Evolutionary conservation across 2,797 vertebrate species (phyloP).

Genomic region (Peromyscus melanophrys): DNA sequence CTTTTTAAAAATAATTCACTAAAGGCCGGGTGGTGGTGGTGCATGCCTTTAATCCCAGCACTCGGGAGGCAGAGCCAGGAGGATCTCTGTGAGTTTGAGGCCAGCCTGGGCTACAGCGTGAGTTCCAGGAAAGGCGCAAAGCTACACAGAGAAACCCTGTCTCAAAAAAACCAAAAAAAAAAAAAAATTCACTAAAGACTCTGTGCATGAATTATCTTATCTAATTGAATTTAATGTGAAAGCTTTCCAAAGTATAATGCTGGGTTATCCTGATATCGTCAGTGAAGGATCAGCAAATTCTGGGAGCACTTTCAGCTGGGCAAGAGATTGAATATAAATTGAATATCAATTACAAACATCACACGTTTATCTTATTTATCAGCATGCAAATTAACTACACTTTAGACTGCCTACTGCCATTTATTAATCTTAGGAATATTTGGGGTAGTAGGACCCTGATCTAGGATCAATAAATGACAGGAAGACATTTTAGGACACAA

Average conservation of each 20-base stretch:
- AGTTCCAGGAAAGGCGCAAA: too few species aligned
- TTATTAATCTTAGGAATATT: conserved; percentile 38
- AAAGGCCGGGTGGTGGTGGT: neutral
- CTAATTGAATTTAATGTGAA: conserved; percentile 68
- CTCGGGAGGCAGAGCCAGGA: too few species aligned
- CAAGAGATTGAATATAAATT: conserved; percentile 57
- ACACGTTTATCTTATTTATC: conserved; percentile 49
- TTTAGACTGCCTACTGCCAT: conserved; percentile 2
- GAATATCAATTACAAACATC: conserved; percentile 71
- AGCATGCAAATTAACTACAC: conserved; percentile 59
- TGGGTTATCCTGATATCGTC: conserved; percentile 44
- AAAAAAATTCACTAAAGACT: conserved; percentile 25
- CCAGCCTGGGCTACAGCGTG: too few species aligned
- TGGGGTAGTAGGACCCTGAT: conserved; percentile 41
- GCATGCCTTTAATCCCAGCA: too few species aligned
- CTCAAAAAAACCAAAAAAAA: too few species aligned
- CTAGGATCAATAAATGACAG: conserved; percentile 40
- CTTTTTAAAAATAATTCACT: conserved; percentile 28
- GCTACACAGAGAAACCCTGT: too few species aligned
- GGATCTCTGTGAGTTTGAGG: too few species aligned
- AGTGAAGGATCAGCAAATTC: conserved; percentile 57
- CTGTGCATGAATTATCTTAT: conserved; percentile 23
- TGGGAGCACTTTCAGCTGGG: neutral
- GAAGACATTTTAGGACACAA: conserved; percentile 36
- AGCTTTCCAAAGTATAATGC: conserved; percentile 68